Conservation (phyloP, 2,888 invertebrate species). For the Tachystola acroxantha region DNA sequence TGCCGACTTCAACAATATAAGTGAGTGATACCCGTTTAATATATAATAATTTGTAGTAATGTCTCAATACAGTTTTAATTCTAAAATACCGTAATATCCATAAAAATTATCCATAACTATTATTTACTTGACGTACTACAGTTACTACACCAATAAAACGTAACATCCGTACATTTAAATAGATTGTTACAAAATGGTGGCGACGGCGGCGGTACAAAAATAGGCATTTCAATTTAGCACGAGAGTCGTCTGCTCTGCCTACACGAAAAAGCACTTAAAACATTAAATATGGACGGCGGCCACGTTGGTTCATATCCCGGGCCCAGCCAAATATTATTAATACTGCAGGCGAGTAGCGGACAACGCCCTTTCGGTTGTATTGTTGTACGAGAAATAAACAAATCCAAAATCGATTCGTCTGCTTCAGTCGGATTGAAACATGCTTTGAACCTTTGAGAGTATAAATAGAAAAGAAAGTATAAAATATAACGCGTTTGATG, state of each 20-base stretch:
- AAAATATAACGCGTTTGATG: no score
- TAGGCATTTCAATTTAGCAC: conserved; percentile 20
- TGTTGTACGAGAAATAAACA: not conserved
- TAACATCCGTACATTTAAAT: not conserved
- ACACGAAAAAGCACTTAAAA: conserved; percentile 64
- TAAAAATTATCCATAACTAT: no score
- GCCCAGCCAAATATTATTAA: conserved; percentile 40
- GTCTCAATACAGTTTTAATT: no score
- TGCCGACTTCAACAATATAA: no score
- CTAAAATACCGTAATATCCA: no score
- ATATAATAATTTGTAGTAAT: no score
- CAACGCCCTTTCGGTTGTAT: not conserved
- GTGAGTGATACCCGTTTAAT: no score
- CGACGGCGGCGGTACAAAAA: conserved; percentile 15
- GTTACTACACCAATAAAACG: no score
- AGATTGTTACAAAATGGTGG: conserved; percentile 3
- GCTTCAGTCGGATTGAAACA: no score
- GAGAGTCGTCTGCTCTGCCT: conserved; percentile 22
- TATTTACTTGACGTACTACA: no score
- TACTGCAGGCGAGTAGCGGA: conserved; percentile 12
- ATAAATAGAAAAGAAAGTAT: no score
- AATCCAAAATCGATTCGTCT: not conserved
- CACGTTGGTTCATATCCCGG: conserved; percentile 36
- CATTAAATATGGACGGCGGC: conserved; percentile 60
- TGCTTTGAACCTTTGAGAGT: no score